A percentile compares a stretch with the other conserved stretches of the same genome.
Conservation (phyloP, 2,113 vertebrate species). For the Cyprinodon tularosa region DNA sequence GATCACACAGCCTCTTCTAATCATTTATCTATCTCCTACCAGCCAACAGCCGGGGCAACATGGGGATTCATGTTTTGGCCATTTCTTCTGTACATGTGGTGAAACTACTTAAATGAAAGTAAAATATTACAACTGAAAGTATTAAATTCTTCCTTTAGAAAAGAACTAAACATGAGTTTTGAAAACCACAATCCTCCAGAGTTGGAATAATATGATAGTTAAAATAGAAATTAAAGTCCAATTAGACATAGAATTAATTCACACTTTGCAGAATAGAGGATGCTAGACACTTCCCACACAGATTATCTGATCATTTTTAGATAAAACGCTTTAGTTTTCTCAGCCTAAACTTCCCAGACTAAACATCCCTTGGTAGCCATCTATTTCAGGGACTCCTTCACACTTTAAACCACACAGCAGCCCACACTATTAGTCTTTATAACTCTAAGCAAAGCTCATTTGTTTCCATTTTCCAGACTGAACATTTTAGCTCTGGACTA, state of each 20-base stretch:
- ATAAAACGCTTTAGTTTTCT: slow-evolving; percentile 2
- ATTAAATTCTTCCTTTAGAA: background rate
- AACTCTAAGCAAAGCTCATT: slow-evolving; percentile 20
- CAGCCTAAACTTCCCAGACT: slow-evolving; percentile 4
- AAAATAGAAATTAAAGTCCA: background rate
- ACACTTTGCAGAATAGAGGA: slow-evolving; percentile 11
- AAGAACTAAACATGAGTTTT: background rate
- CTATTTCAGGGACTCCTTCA: slow-evolving; percentile 22
- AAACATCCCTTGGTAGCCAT: slow-evolving; percentile 10
- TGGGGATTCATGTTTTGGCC: background rate
- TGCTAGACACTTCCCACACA: slow-evolving; percentile 12
- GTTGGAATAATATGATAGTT: background rate
- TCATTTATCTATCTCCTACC: background rate
- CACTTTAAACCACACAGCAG: slow-evolving; percentile 30
- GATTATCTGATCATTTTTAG: background rate
- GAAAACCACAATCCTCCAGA: background rate
- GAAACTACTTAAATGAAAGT: background rate
- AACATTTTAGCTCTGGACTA: slow-evolving; percentile 3
- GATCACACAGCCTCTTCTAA: background rate
- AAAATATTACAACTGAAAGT: background rate
- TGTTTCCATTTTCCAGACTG: slow-evolving; percentile 7
- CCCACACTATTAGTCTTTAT: slow-evolving; percentile 42
- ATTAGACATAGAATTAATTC: background rate
- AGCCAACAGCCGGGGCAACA: background rate
- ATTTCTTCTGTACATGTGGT: background rate